These are phyloP conservation scores for Pelecanoides urinatrix DNA, from an alignment of 2,113 vertebrate species.

Conservation along the genomic window DNA sequence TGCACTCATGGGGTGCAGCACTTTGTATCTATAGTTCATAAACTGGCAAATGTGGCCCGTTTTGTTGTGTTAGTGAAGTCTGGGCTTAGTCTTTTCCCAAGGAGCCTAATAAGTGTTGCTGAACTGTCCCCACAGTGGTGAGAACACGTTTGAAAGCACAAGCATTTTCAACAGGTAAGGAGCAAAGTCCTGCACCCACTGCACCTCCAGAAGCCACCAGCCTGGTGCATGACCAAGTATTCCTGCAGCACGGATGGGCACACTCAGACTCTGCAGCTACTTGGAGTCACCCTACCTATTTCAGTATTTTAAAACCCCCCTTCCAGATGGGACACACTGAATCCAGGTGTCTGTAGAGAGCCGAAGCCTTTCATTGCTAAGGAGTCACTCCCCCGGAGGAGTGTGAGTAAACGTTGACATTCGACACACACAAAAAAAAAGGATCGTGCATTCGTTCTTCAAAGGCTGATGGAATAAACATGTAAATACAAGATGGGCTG, in stretches of 20 bases:
- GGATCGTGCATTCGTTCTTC: conserved; percentile 17
- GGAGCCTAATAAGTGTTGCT: background rate
- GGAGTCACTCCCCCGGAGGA: background rate
- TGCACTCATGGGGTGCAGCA: background rate
- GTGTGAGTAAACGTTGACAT: conserved; percentile 15
- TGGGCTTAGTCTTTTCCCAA: background rate
- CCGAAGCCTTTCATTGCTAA: background rate
- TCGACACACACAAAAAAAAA: background rate
- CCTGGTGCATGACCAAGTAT: background rate
- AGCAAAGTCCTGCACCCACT: background rate
- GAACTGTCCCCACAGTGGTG: background rate
- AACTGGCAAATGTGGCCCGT: rapidly evolving
- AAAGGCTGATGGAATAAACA: conserved; percentile 66
- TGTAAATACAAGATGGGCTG: conserved; percentile 70
- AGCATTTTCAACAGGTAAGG: background rate
- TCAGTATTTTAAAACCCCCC: background rate
- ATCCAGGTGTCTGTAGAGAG: background rate
- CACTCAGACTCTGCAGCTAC: background rate
- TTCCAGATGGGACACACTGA: background rate
- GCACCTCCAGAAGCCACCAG: background rate
- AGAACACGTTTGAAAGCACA: background rate
- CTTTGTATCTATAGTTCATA: background rate
- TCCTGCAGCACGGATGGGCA: background rate
- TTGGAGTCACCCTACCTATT: background rate
- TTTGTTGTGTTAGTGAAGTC: background rate